Evolutionary conservation across 2,113 vertebrate genomes (phyloP), one percentile per base, ranked within the genome.

Genomic region (Connochaetes taurinus): DNA sequence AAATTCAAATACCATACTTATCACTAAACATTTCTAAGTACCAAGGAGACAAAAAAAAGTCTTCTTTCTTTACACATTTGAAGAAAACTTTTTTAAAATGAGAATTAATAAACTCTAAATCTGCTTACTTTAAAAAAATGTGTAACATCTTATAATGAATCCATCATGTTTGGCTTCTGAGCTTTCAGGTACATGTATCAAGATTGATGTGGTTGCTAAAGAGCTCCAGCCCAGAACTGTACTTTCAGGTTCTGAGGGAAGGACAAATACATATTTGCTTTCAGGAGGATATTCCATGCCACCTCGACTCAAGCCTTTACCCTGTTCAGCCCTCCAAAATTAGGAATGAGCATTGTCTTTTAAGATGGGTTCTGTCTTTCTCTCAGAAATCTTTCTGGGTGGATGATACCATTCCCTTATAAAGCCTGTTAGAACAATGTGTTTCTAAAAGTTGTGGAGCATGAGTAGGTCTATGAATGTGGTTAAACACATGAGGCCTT

Each of bases 1-100:
- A 62, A 74, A 62, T 97, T 98, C 96, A 94, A 98, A 93, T 71
- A 96, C 93, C 36, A 71, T 87, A 81, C 81, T 95, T 90, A 97
- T 97, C 29, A 93, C 87, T 93, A 78, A 16, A 45, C 50, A 97
- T 94, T 90, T 78, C 29, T 78, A 83, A 92, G 91, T 97, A 52
- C 87, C 78, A 96, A 86, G 96, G 89, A 96, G 43, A 91, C 67
- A 76, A 58, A 90, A 94, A 94, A 84, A 57, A 29, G n/a, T 55
- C 45, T 96, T 40, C 47, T 67, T 87, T 97, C 57, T 84, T 55
- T 76, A 53, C 47, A 64, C 50, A 78, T 87, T 95, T 95, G 36
- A 86, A 95, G 47, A 16, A 95, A 84, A 64, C 27, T 64, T 43
- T 83, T 90, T 87, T 33, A 57, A 87, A 94, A 85, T 74, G 57